Base-by-base conservation (phyloP, 1,140 invertebrate species). In the Drosophila ohnishii region DNA sequence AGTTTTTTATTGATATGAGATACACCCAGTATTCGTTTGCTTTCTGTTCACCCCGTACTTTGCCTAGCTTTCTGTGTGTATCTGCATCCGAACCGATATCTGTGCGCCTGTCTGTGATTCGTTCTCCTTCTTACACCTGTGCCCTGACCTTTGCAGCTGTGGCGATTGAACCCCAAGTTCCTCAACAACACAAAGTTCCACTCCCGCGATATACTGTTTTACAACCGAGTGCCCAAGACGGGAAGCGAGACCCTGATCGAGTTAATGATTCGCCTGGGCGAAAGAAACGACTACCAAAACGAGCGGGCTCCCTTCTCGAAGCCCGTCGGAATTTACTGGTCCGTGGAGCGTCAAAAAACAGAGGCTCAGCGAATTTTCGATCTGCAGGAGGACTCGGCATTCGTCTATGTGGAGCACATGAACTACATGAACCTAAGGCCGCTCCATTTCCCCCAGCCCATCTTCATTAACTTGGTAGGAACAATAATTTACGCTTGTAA, bases 211-310 rank as follows among this genome's bases (percentile, higher is more conserved):
- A 92, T 96, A 10, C 81, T 97, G 1, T 96, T 97, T 92, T 97
- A 97, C 92, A 98, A 97, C 92, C 93, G 97, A 14, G 96, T 97
- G 7, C 97, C 97, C 3, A 97, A 97, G 92, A 96, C 96, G 22
- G 93, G 93, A 9, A 96, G 95, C 48, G 96, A 97, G 91, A 97
- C 96, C 0, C 95, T 97, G 63, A 96, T 97, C 95, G 96, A 97
- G 88, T 93, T 98, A 2, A 89, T 98, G 11, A 92, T 95, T 47
- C 92, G 95, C 69, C 90, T 97, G 13, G 94, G 96, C 6, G 92
- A 95, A 57, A 93, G 92, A 67, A 97, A 97, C 92, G 92, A 94
- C 59, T 97, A 77, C 55, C 48, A 55, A 8, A 51, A 71, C 14
- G 70, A 39, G 19, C 45, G 75, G 3, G 61, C 70, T 1, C 64